Percentiles rank a stretch among this genome's conserved stretches.
Evolutionary conservation across 2,888 invertebrate genomes (phyloP).

Genomic region (Eupithecia abbreviata): DNA sequence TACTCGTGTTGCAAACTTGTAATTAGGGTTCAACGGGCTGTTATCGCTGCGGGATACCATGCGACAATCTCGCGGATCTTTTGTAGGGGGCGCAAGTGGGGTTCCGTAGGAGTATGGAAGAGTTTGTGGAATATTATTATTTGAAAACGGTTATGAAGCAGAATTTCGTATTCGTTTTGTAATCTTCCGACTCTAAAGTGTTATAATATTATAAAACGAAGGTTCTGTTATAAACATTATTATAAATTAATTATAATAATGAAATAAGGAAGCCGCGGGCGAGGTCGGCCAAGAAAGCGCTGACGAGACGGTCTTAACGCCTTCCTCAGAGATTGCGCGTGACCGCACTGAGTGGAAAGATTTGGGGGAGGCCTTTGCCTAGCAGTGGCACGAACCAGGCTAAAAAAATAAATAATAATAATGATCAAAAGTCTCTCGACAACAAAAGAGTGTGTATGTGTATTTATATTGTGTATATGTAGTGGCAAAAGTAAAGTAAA

Average conservation of each 20-base stretch:
- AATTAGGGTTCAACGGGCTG: conserved; percentile 55
- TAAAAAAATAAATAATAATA: no score
- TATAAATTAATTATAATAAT: no score
- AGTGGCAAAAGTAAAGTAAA: no score
- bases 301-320: no score
- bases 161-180: neutral
- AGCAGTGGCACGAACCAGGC: no score
- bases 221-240: neutral
- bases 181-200: neutral
- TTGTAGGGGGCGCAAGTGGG: conserved; percentile 53
- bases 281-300: no score
- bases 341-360: no score
- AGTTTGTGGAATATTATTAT: neutral
- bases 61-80: conserved; percentile 52
- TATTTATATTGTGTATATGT: no score
- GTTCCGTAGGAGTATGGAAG: conserved; percentile 38
- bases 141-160: neutral
- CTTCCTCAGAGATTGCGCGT: no score
- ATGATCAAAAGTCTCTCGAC: neutral
- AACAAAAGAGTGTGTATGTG: neutral
- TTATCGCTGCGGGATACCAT: conserved; percentile 59
- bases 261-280: no score
- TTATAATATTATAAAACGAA: neutral
- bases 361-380: no score
- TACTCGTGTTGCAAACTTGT: conserved; percentile 45